A percentile compares a stretch with the other conserved stretches of the same genome.
Evolutionary conservation across 2,797 vertebrate species (phyloP).

Genomic region (Paramormyrops hopkinsi): DNA sequence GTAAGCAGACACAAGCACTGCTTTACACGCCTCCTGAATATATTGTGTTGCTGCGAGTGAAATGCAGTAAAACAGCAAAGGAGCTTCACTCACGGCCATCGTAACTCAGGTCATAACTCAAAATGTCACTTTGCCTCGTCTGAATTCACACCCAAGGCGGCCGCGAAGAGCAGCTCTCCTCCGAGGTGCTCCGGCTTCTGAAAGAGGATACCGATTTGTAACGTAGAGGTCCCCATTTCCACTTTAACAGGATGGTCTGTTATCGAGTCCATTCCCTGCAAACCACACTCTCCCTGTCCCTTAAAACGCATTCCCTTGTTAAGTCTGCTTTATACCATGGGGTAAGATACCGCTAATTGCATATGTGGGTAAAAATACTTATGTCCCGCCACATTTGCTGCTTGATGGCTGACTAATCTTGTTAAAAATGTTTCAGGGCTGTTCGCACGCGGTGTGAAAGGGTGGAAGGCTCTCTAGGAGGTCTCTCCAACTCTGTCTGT

Average conservation of each 20-base stretch:
- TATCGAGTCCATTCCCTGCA: background rate
- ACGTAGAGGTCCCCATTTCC: background rate
- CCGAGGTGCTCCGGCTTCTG: background rate
- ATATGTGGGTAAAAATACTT: slow-evolving; percentile 6
- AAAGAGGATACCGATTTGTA: background rate
- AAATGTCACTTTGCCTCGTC: background rate
- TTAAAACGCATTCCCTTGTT: background rate
- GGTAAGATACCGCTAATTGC: slow-evolving; percentile 12
- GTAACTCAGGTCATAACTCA: background rate
- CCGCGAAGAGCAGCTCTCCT: background rate
- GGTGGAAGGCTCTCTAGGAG: background rate
- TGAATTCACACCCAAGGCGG: background rate
- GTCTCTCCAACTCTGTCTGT: background rate
- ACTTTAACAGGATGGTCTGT: background rate
- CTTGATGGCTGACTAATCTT: slow-evolving; percentile 18
- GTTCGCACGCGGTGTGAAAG: background rate
- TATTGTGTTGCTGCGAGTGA: background rate
- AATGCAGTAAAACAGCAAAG: background rate
- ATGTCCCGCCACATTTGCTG: background rate
- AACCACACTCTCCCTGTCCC: background rate
- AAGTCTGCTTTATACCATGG: background rate
- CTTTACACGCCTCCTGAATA: background rate
- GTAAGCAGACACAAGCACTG: background rate
- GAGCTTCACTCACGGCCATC: background rate
- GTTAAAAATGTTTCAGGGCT: slow-evolving; percentile 5